These are phyloP conservation scores for Ormyrus nitidulus DNA, from an alignment of 2,888 invertebrate species.

Conservation along the genomic window DNA sequence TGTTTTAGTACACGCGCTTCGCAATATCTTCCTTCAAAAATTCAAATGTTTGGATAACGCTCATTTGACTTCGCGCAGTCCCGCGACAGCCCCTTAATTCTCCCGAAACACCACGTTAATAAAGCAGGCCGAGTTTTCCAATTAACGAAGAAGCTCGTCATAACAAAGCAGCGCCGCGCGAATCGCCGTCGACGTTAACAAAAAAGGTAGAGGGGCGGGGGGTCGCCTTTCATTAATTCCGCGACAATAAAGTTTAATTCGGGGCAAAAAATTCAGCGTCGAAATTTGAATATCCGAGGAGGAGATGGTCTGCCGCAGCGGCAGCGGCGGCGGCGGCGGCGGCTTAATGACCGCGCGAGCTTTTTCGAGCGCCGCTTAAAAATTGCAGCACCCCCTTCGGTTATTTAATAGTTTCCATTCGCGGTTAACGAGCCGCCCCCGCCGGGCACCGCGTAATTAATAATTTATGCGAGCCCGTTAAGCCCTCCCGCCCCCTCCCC, in stretches of 20 bases:
- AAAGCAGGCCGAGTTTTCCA: no score
- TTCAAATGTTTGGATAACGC: no score
- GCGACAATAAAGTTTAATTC: conserved; percentile 16
- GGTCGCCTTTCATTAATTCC: conserved; percentile 5
- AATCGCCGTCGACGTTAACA: not conserved
- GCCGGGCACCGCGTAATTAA: conserved; percentile 6
- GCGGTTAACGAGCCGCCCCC: conserved; percentile 15
- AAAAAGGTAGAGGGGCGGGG: no score
- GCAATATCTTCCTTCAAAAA: no score
- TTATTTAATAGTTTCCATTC: conserved; percentile 26
- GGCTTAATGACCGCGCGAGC: no score
- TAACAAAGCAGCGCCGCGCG: not conserved
- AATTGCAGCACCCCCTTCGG: conserved; percentile 16
- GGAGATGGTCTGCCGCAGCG: not conserved
- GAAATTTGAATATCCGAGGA: conserved; percentile 26
- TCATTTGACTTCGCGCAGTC: no score
- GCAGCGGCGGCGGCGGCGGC: no score
- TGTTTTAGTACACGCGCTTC: no score
- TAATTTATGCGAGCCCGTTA: conserved; percentile 15
- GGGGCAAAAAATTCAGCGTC: not conserved
- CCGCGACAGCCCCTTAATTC: no score
- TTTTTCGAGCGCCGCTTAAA: not conserved
- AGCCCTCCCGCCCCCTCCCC: not conserved
- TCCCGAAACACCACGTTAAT: no score
- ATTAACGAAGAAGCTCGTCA: no score